A percentile compares a stretch with the other conserved stretches of the same genome.
phyloP scores from a whole-genome alignment of 2,113 vertebrate genomes.

The Diglossa brunneiventris region DNA sequence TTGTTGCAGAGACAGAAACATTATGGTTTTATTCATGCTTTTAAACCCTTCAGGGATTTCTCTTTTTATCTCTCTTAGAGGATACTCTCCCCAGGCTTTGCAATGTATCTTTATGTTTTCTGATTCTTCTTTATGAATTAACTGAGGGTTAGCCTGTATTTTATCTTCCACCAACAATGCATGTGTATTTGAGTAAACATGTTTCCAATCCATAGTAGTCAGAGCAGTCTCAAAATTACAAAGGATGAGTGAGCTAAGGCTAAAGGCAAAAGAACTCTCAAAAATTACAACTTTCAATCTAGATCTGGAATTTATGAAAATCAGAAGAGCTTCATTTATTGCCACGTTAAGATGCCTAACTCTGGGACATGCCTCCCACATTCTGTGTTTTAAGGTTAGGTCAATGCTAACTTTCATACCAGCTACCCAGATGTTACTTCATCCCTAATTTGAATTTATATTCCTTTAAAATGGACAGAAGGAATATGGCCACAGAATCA shows the following conservation, averaged over 20 bases:
- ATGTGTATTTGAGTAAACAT: not conserved
- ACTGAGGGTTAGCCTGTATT: not conserved
- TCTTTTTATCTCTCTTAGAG: not conserved
- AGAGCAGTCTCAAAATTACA: not conserved
- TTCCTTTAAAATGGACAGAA: not conserved
- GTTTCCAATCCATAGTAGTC: not conserved
- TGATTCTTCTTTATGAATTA: not conserved
- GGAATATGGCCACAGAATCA: not conserved
- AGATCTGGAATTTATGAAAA: not conserved
- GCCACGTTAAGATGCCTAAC: not conserved
- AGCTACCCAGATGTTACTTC: not conserved
- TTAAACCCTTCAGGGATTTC: not conserved
- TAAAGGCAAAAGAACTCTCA: not conserved
- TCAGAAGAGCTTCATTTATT: not conserved
- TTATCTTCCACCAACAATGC: not conserved
- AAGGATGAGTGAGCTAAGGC: not conserved
- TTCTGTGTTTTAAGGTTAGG: not conserved
- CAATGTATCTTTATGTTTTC: not conserved
- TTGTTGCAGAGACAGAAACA: not conserved
- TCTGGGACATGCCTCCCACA: rapidly evolving
- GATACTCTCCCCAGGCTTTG: not conserved
- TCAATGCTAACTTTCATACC: not conserved
- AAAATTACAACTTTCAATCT: not conserved
- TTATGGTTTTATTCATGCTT: not conserved
- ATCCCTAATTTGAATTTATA: not conserved